Evolutionary conservation across 2,113 vertebrate species (phyloP).

Genomic region (Verasper variegatus): DNA sequence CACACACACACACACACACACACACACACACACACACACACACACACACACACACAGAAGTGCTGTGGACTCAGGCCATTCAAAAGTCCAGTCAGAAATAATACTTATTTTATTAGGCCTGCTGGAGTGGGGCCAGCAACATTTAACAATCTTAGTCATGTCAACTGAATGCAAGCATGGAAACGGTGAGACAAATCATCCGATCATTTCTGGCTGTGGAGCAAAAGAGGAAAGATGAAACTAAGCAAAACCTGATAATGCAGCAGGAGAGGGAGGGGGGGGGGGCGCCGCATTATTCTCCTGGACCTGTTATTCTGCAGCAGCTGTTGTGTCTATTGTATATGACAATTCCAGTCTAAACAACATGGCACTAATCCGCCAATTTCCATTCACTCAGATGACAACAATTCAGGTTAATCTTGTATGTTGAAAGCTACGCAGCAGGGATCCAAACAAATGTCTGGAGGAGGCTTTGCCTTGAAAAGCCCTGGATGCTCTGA

Average conservation of each 20-base stretch:
- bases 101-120: conserved; percentile 78
- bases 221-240: conserved; percentile 21
- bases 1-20: background rate
- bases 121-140: conserved; percentile 64
- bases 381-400: conserved; percentile 74
- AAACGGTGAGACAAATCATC: conserved; percentile 40
- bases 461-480: conserved; percentile 29
- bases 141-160: conserved; percentile 64
- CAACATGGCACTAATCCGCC: conserved; percentile 74
- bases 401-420: conserved; percentile 78
- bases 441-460: conserved; percentile 68
- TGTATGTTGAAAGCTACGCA: conserved; percentile 65
- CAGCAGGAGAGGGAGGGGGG: conserved; percentile 27
- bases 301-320: conserved; percentile 63
- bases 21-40: too few species aligned
- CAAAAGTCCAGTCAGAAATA: conserved; percentile 75
- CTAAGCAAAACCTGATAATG: conserved; percentile 40
- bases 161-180: conserved; percentile 43
- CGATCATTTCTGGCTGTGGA: conserved; percentile 16
- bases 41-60: background rate
- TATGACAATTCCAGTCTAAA: conserved; percentile 77
- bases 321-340: conserved; percentile 72
- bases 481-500: conserved; percentile 43
- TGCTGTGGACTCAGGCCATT: conserved; percentile 47
- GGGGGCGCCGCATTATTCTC: conserved; percentile 52